These are phyloP conservation scores for Cottoperca gobio DNA, from an alignment of 2,797 vertebrate genomes.

Conservation along the genomic window DNA sequence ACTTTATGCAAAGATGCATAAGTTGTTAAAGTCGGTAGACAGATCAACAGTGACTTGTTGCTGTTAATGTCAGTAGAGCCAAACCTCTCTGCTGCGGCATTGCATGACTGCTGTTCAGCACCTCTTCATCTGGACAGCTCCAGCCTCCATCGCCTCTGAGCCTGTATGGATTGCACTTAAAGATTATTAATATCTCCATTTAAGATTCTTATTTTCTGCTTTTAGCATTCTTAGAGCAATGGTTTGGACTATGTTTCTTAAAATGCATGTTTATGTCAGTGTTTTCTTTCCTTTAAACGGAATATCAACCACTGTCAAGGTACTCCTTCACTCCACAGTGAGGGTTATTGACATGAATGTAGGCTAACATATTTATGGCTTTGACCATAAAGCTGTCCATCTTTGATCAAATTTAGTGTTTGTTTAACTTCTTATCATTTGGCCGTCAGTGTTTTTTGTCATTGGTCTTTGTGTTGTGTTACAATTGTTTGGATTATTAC, in stretches of 20 bases:
- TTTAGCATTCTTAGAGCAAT: slow-evolving; percentile 85
- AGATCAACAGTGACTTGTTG: slow-evolving; percentile 69
- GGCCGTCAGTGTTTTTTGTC: slow-evolving; percentile 85
- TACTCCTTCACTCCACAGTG: slow-evolving; percentile 64
- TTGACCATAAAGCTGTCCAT: slow-evolving; percentile 81
- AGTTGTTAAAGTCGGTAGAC: slow-evolving; percentile 69
- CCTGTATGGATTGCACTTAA: slow-evolving; percentile 86
- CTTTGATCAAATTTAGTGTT: slow-evolving; percentile 82
- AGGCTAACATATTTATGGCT: slow-evolving; percentile 80
- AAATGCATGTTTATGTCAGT: slow-evolving; percentile 88
- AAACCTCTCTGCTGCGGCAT: slow-evolving; percentile 66
- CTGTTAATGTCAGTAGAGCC: slow-evolving; percentile 65
- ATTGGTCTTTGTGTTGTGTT: slow-evolving; percentile 88
- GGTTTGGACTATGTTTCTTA: slow-evolving; percentile 81
- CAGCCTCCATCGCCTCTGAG: slow-evolving; percentile 75
- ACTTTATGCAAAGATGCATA: slow-evolving; percentile 77
- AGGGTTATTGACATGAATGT: slow-evolving; percentile 84
- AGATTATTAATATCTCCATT: slow-evolving; percentile 82
- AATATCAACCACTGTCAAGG: slow-evolving; percentile 79
- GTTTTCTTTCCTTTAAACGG: slow-evolving; percentile 72
- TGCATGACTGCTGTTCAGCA: slow-evolving; percentile 85
- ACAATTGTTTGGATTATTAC: slow-evolving; percentile 83
- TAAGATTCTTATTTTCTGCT: slow-evolving; percentile 84
- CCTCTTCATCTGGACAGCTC: slow-evolving; percentile 84
- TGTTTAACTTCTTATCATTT: slow-evolving; percentile 82